Evolutionary conservation across 2,113 vertebrate species (phyloP).

Genomic region (Oostethus manadensis): DNA sequence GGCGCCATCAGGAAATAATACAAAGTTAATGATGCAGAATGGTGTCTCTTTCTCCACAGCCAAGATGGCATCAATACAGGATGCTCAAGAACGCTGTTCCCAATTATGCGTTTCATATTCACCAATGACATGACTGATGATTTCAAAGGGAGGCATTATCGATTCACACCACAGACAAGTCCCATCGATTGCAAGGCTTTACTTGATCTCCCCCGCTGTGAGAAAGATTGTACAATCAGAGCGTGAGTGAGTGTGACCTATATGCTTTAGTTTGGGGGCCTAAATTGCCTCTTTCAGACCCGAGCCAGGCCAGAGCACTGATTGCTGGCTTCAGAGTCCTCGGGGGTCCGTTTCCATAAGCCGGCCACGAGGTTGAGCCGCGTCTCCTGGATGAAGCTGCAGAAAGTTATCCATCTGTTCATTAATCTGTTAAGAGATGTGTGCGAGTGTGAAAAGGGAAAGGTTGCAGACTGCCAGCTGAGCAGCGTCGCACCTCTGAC

Average conservation of each 20-base stretch:
- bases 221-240: constrained; percentile 68
- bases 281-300: constrained; percentile 58
- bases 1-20: constrained; percentile 76
- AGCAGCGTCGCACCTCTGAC: constrained; percentile 62
- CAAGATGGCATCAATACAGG: constrained; percentile 73
- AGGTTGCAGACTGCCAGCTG: constrained; percentile 65
- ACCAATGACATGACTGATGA: constrained; percentile 72
- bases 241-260: constrained; percentile 71
- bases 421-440: constrained; percentile 38
- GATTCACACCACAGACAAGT: constrained; percentile 80
- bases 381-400: constrained; percentile 43
- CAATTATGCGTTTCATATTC: constrained; percentile 78
- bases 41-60: constrained; percentile 72
- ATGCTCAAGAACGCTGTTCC: constrained; percentile 75
- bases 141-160: constrained; percentile 75
- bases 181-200: constrained; percentile 76
- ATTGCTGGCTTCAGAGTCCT: constrained; percentile 46
- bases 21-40: constrained; percentile 79
- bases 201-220: constrained; percentile 59
- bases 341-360: constrained; percentile 28
- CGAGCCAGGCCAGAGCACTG: constrained; percentile 51
- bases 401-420: constrained; percentile 43
- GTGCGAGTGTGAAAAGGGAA: constrained; percentile 34
- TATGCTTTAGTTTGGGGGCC: constrained; percentile 63
- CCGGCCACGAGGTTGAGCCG: constrained; percentile 18